Base-by-base conservation (phyloP, 2,113 vertebrate genomes). In the Globicephala melas region DNA sequence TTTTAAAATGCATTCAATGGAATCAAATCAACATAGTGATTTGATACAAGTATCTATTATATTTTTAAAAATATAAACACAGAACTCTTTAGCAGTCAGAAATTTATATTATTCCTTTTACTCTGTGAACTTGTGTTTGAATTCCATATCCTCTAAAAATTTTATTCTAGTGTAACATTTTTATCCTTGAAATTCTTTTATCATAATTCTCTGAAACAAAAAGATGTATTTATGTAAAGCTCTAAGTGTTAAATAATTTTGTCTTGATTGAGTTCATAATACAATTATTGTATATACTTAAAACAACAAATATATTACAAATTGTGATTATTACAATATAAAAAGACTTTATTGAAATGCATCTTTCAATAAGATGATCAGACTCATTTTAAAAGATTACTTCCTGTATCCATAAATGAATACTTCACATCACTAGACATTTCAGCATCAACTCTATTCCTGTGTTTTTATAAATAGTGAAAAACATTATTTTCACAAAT, bases 231-330 rank as follows among this genome's bases (percentile, higher is more conserved):
- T 67, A 53, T 65, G 7, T 82, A 92, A 41, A 71, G 36, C 12
- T 95, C 47, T 83, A 63, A 55, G 31, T 47, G 28, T 83, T 91
- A 89, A 20, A 25, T 95, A 90, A 93, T 73, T 94, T 88, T n/a
- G 55, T 47, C 20, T 62, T 12, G 50, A 76, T 36, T 26, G 53
- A 93, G 50, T 73, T 94, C 91, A 94, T 25, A 79, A 88, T 36
- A 62, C 2, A 71, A 79, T 71, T 91, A 91, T 10, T 90, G 1
- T 38, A 74, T 67, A 58, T 5, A 80, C 0, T 89, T 87, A 79
- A 83, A 91, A 33, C 21, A 74, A 80, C 26, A 93, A 91, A 70
- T 71, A 55, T 41, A 91, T 89, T 79, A 94, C 1, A 87, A 82
- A 71, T 41, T 90, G 18, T 86, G 15, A 74, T 44, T 76, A 85